These are phyloP conservation scores for Agonum fuliginosum DNA, from an alignment of 2,888 invertebrate genomes.

Conservation along the genomic window DNA sequence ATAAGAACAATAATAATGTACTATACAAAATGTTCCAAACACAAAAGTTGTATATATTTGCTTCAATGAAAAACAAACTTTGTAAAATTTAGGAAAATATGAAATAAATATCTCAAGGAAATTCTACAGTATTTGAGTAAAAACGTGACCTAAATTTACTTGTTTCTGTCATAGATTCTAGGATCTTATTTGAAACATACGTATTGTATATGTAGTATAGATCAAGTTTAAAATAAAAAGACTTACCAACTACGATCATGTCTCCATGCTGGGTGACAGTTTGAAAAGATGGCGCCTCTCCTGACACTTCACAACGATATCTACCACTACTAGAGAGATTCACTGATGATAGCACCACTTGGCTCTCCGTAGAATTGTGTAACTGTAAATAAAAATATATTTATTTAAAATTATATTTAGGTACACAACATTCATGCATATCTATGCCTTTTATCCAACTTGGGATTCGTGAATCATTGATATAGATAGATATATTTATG, in stretches of 20 bases:
- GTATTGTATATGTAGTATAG: too few species aligned
- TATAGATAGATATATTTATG: too few species aligned
- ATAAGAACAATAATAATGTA: too few species aligned
- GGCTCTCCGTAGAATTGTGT: slow-evolving; percentile 80
- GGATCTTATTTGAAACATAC: neutral
- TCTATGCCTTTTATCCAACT: too few species aligned
- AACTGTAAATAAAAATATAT: slow-evolving; percentile 72
- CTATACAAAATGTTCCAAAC: too few species aligned
- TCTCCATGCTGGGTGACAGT: slow-evolving; percentile 81
- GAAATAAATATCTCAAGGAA: too few species aligned
- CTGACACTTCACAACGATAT: slow-evolving; percentile 83
- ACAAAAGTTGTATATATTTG: too few species aligned
- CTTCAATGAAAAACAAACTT: too few species aligned
- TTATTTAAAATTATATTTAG: neutral
- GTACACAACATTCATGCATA: neutral
- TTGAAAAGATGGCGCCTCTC: slow-evolving; percentile 82
- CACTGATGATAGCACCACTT: slow-evolving; percentile 79
- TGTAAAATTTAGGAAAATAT: too few species aligned
- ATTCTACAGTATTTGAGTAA: too few species aligned
- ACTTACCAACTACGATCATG: slow-evolving; percentile 83
- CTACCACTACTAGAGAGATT: slow-evolving; percentile 79
- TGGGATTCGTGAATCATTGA: neutral
- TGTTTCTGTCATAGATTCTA: too few species aligned
- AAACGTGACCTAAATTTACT: too few species aligned
- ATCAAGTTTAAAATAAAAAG: slow-evolving; percentile 7